Evolutionary conservation across 1,140 invertebrate genomes (phyloP), one percentile per base, ranked within the genome.

Genomic region (Formica selysi): DNA sequence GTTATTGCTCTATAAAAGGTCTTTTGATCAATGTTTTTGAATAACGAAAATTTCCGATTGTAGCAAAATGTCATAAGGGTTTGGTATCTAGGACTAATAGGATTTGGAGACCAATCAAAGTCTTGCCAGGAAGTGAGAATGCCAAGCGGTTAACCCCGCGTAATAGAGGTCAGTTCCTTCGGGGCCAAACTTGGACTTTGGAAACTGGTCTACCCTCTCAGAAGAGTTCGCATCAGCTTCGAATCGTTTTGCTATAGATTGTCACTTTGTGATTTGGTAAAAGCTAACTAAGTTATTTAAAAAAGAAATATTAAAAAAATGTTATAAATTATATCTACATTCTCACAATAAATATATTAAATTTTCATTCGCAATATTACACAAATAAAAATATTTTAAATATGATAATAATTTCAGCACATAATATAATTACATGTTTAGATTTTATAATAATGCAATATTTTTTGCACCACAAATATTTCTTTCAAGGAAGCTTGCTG

Each of bases 101-200:
- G 92, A 94, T 94, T 93, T 89, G 86, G 71, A 89, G 91, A 86
- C 93, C 93, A 94, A 94, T 94, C 94, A 94, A 94, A 94, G 93
- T 94, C 92, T 83, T 89, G 71, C 74, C 78, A 51, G 86, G 88
- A 94, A 94, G 92, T 93, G 93, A 91, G 92, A 92, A 92, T 92
- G 90, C 90, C 88, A 89, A 92, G 93, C 91, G 94, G 93, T 94
- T 94, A 94, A 94, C 93, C 93, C 91, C 91, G 89, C 92, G 93
- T 94, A 94, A 94, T 94, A 91, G 93, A 93, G 92, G 91, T 93
- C 91, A 92, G 89, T 92, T 94, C 92, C 93, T 92, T 91, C 87
- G 93, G 93, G 93, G 93, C 78, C 71, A 54, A 90, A 89, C 87
- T 92, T 88, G 90, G 90, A 91, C 91, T 91, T 89, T 90, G 83